A percentile compares a stretch with the other conserved stretches of the same genome.
Conservation (phyloP, 2,113 vertebrate species). For the Scophthalmus maximus region DNA sequence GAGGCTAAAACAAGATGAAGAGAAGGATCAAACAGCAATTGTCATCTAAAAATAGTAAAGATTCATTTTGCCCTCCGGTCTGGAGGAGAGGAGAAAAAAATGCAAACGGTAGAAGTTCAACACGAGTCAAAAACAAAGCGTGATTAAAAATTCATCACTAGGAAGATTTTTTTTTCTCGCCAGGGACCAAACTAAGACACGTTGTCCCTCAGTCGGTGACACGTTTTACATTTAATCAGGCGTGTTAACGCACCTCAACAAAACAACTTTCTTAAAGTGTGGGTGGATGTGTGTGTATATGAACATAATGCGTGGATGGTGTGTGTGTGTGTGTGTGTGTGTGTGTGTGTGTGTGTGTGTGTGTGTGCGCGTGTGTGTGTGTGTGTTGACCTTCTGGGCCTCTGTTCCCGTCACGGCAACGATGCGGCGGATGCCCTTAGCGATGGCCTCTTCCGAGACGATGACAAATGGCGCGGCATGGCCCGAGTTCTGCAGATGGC, state of each 20-base stretch:
- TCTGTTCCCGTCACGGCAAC: constrained; percentile 94
- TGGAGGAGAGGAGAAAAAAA: background rate
- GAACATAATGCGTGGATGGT: too few species aligned
- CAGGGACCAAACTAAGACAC: background rate
- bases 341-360: constrained; percentile 11
- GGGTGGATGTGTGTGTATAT: constrained; percentile 3
- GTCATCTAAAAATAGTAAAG: constrained; percentile 47
- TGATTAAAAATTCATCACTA: constrained; percentile 31
- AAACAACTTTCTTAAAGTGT: background rate
- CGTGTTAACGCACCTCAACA: background rate
- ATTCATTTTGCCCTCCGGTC: constrained; percentile 28
- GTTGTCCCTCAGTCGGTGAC: background rate
- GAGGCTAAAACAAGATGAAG: background rate
- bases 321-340: background rate
- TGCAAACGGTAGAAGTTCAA: constrained; percentile 17
- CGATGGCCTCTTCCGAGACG: constrained; percentile 97
- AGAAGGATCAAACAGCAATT: constrained; percentile 34
- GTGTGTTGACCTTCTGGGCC: constrained; percentile 90
- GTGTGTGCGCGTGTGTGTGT: background rate
- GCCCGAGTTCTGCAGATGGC: constrained; percentile 92
- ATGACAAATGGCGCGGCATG: constrained; percentile 92
- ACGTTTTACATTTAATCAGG: background rate
- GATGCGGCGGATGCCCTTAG: constrained; percentile 97
- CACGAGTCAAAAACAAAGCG: constrained; percentile 20
- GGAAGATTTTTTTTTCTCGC: background rate